phyloP scores from a whole-genome alignment of 2,797 vertebrate species.

The Acomys russatus region DNA sequence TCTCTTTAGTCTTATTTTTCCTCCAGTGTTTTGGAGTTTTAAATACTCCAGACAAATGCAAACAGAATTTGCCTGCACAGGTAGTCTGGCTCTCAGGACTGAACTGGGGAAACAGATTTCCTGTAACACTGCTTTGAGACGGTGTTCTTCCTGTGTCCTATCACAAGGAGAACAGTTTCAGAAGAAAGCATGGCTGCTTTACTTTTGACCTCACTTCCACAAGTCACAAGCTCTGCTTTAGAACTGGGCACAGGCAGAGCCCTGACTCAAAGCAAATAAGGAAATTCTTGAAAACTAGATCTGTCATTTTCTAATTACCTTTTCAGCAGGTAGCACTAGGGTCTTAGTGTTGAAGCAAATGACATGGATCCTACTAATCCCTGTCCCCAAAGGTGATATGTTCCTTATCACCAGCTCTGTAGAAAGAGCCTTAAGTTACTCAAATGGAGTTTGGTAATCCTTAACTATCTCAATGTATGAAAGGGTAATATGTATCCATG shows the following conservation, averaged over 20 bases:
- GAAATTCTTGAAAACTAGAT: neutral
- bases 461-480: neutral
- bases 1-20: neutral
- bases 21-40: slow-evolving; percentile 66
- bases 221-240: neutral
- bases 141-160: too few species aligned
- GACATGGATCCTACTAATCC: neutral
- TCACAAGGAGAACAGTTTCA: neutral
- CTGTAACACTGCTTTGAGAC: neutral
- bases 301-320: neutral
- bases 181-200: neutral
- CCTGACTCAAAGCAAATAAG: neutral
- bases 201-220: neutral
- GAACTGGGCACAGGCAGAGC: neutral
- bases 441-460: slow-evolving; percentile 7
- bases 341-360: neutral
- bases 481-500: neutral
- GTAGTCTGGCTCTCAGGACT: neutral
- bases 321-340: neutral
- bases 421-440: neutral
- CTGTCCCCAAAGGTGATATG: neutral
- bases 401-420: neutral
- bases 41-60: slow-evolving; percentile 43
- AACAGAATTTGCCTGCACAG: slow-evolving; percentile 23
- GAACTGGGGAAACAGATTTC: neutral